Percentiles rank a stretch among this genome's conserved stretches.
phyloP scores from a whole-genome alignment of 2,888 invertebrate species.

The Drosophila lutescens region DNA sequence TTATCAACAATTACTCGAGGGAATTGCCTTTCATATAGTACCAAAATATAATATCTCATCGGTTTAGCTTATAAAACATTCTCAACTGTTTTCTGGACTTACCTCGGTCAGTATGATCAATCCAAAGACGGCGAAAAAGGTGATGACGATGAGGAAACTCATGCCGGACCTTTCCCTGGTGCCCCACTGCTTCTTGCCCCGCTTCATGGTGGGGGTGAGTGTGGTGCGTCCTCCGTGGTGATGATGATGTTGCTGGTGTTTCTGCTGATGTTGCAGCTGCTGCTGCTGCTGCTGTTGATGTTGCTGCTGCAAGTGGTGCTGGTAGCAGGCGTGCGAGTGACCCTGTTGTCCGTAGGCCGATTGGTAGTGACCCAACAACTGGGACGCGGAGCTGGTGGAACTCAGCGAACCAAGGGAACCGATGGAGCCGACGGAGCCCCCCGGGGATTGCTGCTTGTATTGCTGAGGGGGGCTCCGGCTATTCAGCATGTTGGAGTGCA shows the following conservation, averaged over 20 bases:
- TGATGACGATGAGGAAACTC: slow-evolving; percentile 95
- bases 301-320: slow-evolving; percentile 60
- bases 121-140: slow-evolving; percentile 95
- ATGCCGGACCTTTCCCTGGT: slow-evolving; percentile 92
- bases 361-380: slow-evolving; percentile 47
- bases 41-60: too few relatives aligned
- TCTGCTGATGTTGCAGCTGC: slow-evolving; percentile 55
- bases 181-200: slow-evolving; percentile 84
- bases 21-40: too few relatives aligned
- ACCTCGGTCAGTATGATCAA: slow-evolving; percentile 94
- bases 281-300: slow-evolving; percentile 63
- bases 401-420: slow-evolving; percentile 69
- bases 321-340: slow-evolving; percentile 63
- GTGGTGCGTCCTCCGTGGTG: slow-evolving; percentile 57
- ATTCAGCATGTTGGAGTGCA: slow-evolving; percentile 73
- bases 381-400: slow-evolving; percentile 32
- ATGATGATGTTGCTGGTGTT: slow-evolving; percentile 52
- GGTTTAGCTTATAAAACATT: too few relatives aligned
- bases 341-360: slow-evolving; percentile 50
- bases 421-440: slow-evolving; percentile 80
- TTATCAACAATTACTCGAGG: too few relatives aligned
- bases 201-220: slow-evolving; percentile 77
- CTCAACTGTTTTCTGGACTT: slow-evolving; percentile 51
- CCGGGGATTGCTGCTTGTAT: slow-evolving; percentile 73
- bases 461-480: slow-evolving; percentile 83